phyloP scores from a whole-genome alignment of 2,113 vertebrate genomes.

The Ranitomeya imitator region DNA sequence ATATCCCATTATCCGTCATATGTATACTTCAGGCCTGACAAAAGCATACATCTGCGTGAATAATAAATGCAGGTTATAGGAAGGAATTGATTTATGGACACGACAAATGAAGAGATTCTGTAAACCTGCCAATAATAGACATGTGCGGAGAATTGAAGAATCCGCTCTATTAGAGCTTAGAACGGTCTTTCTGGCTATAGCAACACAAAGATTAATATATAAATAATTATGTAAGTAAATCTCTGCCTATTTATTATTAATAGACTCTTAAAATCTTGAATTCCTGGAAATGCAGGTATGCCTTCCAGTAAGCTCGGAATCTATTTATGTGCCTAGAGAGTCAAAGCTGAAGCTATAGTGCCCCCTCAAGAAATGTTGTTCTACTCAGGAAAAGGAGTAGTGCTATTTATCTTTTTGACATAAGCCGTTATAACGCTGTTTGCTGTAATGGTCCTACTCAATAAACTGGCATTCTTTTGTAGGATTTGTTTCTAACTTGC shows the following conservation, averaged over 20 bases:
- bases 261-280: no score
- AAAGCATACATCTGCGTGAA: conserved; percentile 6
- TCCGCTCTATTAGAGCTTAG: not conserved
- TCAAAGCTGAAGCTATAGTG: no score
- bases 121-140: conserved; percentile 2
- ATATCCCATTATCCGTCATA: not conserved
- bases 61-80: not conserved
- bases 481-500: no score
- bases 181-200: not conserved
- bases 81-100: conserved; percentile 1
- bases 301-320: no score
- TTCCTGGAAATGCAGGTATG: not conserved
- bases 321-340: no score
- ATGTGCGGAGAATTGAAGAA: not conserved
- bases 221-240: not conserved
- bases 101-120: not conserved
- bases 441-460: no score
- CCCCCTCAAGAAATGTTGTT: no score
- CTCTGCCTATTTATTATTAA: not conserved
- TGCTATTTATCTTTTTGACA: no score
- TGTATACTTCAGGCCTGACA: not conserved
- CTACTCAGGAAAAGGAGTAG: no score
- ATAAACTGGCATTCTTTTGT: no score
- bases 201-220: not conserved
- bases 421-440: no score